These are phyloP conservation scores for Pandemis corylana DNA, from an alignment of 2,888 invertebrate genomes.

Conservation along the genomic window DNA sequence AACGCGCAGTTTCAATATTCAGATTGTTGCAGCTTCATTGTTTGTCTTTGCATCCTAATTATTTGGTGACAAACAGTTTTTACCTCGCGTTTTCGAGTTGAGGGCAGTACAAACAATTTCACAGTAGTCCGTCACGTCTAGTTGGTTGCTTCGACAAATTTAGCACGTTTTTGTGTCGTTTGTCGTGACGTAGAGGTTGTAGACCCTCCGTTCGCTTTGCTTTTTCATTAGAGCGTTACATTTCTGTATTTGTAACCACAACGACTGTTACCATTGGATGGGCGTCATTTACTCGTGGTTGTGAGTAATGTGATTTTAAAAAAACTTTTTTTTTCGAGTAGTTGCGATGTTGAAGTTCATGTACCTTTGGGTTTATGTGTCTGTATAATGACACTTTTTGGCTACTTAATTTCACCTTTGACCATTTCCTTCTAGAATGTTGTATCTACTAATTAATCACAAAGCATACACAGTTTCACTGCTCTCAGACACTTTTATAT, in stretches of 20 bases:
- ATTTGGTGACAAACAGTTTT: constrained; percentile 39
- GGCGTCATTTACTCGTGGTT: constrained; percentile 5
- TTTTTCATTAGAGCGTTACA: constrained; percentile 79
- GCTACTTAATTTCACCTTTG: too few species aligned
- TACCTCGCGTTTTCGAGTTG: constrained; percentile 20
- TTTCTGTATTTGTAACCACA: constrained; percentile 55
- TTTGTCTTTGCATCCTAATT: constrained; percentile 39
- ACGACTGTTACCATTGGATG: constrained; percentile 40
- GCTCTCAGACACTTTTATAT: too few species aligned
- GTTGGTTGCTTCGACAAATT: constrained; percentile 74
- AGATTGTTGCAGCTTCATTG: constrained; percentile 9
- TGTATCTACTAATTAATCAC: too few species aligned
- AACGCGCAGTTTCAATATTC: not conserved
- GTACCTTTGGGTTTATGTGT: not conserved
- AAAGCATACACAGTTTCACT: too few species aligned
- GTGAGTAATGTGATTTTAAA: constrained; percentile 3
- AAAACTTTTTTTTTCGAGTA: not conserved
- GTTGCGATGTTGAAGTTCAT: not conserved
- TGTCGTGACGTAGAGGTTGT: constrained; percentile 67
- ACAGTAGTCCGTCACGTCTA: constrained; percentile 73
- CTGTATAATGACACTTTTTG: too few species aligned
- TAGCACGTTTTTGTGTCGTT: constrained; percentile 76
- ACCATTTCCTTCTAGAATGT: too few species aligned
- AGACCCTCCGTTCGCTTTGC: constrained; percentile 72
- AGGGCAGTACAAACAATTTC: constrained; percentile 67